Evolutionary conservation across 2,888 invertebrate genomes (phyloP).

Genomic region (Drepana falcataria): DNA sequence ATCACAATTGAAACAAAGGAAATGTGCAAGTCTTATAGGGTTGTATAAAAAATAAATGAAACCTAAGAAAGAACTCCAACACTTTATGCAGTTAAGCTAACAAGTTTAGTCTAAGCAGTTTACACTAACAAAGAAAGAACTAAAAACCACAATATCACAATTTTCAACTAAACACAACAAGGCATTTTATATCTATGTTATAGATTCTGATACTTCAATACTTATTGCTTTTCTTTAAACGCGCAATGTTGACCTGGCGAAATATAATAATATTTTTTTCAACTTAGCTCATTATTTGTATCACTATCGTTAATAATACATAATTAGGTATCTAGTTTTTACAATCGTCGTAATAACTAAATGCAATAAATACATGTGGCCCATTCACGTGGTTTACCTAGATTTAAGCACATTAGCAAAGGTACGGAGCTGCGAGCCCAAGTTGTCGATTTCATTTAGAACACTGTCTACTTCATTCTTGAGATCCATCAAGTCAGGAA

Average conservation of each 20-base stretch:
- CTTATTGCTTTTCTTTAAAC: slow-evolving; percentile 55
- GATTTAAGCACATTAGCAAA: slow-evolving; percentile 76
- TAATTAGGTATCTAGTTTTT: slow-evolving; percentile 59
- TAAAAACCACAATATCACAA: slow-evolving; percentile 69
- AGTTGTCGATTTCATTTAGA: slow-evolving; percentile 53
- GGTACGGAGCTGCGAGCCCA: slow-evolving; percentile 61
- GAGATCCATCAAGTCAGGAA: slow-evolving; percentile 84
- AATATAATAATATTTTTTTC: slow-evolving; percentile 43
- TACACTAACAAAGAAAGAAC: slow-evolving; percentile 52
- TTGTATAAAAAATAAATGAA: slow-evolving; percentile 74
- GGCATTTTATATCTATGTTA: slow-evolving; percentile 46
- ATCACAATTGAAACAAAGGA: slow-evolving; percentile 67
- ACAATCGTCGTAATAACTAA: slow-evolving; percentile 69
- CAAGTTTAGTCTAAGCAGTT: slow-evolving; percentile 51
- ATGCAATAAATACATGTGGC: slow-evolving; percentile 73
- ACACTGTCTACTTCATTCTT: slow-evolving; percentile 68
- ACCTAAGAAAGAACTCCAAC: slow-evolving; percentile 51
- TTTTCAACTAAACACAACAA: slow-evolving; percentile 71
- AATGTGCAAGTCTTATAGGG: slow-evolving; percentile 62
- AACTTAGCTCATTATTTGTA: slow-evolving; percentile 53
- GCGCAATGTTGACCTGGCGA: slow-evolving; percentile 44
- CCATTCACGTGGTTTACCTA: slow-evolving; percentile 57
- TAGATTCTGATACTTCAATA: slow-evolving; percentile 53
- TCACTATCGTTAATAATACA: slow-evolving; percentile 52
- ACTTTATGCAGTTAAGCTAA: slow-evolving; percentile 56